Percentiles rank a stretch among this genome's conserved stretches.
phyloP scores from a whole-genome alignment of 1,140 invertebrate species.

The Rhagoletis zephyria region DNA sequence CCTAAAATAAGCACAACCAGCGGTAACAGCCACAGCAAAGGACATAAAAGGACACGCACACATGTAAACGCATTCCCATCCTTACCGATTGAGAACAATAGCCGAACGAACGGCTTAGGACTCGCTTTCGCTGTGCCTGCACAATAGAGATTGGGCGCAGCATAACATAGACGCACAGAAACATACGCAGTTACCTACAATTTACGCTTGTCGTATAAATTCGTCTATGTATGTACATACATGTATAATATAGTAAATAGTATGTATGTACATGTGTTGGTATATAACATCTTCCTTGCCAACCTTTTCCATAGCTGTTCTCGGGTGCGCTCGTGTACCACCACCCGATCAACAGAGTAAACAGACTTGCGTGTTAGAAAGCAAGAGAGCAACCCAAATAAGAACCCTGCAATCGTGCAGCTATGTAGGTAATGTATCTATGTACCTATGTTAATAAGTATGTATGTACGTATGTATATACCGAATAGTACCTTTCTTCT shows the following conservation, averaged over 20 bases:
- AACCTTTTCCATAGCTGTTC: constrained; percentile 56
- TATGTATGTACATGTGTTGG: neutral
- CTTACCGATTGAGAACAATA: constrained; percentile 59
- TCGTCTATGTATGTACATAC: too few species aligned
- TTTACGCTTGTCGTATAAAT: neutral
- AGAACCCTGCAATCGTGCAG: neutral
- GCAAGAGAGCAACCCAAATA: constrained; percentile 12
- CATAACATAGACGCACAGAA: constrained; percentile 6
- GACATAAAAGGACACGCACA: constrained; percentile 58
- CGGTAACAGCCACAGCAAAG: neutral
- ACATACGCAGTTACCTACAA: constrained; percentile 44
- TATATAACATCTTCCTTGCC: constrained; percentile 52
- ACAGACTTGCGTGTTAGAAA: neutral
- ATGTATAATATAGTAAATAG: neutral
- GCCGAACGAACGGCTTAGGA: constrained; percentile 67
- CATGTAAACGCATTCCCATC: constrained; percentile 48
- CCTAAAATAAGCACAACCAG: constrained; percentile 1
- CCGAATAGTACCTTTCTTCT: neutral
- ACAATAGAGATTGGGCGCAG: constrained; percentile 41
- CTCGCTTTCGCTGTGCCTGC: constrained; percentile 53
- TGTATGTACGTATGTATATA: neutral
- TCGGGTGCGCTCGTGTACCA: neutral
- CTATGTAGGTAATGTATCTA: too few species aligned
- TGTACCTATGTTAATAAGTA: neutral
- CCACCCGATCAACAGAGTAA: neutral